Percentiles rank a stretch among this genome's conserved stretches.
These are phyloP conservation scores for Ovis aries DNA, from an alignment of 2,113 vertebrate genomes.

Conservation along the genomic window ARS-UI_Ramb_v3.0 NC_056059.1:64082001-64082500, in stretches of 20 bases:
- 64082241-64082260: background rate
- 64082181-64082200: background rate
- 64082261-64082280: background rate
- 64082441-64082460: background rate
- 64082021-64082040: background rate
- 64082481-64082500: background rate
- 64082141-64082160: background rate
- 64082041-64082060: background rate
- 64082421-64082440: background rate
- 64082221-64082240: background rate
- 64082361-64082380: too few relatives aligned
- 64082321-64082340: background rate
- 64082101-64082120: background rate
- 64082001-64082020: background rate
- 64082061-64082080: background rate
- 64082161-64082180: background rate
- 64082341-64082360: background rate
- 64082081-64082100: background rate
- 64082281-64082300: background rate
- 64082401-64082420: background rate
- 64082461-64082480: background rate
- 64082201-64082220: background rate
- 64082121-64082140: rapidly evolving
- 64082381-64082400: background rate
- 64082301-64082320: rapidly evolving